Evolutionary conservation across 1,140 invertebrate species (phyloP), one percentile per base, ranked within the genome.

Genomic region (Macrotrachela quadricornifera): DNA sequence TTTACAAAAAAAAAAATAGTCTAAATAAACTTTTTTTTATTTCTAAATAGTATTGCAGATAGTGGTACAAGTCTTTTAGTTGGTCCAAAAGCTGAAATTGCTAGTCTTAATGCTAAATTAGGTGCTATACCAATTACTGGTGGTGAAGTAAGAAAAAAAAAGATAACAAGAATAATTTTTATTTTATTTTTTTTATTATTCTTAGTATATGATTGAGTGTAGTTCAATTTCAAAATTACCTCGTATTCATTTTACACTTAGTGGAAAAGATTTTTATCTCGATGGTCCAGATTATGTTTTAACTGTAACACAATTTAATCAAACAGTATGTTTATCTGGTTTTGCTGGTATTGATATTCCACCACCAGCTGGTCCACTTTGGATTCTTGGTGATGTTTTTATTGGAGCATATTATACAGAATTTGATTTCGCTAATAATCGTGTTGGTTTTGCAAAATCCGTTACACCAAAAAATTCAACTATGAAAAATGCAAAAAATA

Each of bases 321-420:
- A 76, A 57, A 71, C 82, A 2, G 77, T 91, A 49, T 97, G 91
- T 62, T 67, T 97, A 41, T 88, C 83, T 62, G 91, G 90, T 49
- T 96, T 97, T 68, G 85, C 91, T 77, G 87, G 87, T 41, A 78
- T 99, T 59, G 90, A 96, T 67, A 80, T 96, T 59, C 86, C 86
- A 44, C 78, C 82, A 60, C 85, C 86, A 50, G 57, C 58, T 17
- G 68, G 67, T 16, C 68, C 67, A 10, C 59, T 70, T 39, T 71
- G 69, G 68, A 71, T 71, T 52, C 58, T 71, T 0, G 69, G 69
- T 49, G 90, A 95, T 72, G 85, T 94, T 52, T 95, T 96, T 70
- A 91, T 96, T 69, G 88, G 88, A 50, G 79, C 78, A 17, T 95
- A 78, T 68, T 96, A 95, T 71, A 91, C 90, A 0, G 86, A 90